These are phyloP conservation scores for Fratercula arctica DNA, from an alignment of 2,797 vertebrate genomes.

Conservation along the genomic window DNA sequence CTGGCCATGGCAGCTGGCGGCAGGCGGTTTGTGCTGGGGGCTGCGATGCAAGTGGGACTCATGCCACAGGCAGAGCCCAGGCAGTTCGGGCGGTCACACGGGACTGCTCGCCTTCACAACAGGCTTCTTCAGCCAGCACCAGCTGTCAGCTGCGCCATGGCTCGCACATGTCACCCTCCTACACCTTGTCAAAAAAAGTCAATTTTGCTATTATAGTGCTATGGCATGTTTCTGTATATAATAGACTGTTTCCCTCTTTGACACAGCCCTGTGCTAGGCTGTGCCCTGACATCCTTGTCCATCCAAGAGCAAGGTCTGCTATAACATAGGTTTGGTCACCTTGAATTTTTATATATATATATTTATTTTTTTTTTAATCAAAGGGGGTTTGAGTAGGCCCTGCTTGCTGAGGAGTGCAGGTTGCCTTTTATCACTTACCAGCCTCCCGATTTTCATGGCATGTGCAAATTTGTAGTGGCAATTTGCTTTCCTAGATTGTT, in stretches of 20 bases:
- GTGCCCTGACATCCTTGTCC: neutral
- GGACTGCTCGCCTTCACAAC: neutral
- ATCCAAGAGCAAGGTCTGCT: neutral
- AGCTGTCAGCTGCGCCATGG: neutral
- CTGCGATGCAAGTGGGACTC: neutral
- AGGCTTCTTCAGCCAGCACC: neutral
- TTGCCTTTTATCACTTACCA: neutral
- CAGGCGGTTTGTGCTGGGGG: neutral
- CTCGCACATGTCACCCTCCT: neutral
- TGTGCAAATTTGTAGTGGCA: neutral
- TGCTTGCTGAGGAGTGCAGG: neutral
- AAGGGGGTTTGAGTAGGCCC: neutral
- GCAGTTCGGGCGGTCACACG: fast-evolving
- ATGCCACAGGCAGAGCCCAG: neutral
- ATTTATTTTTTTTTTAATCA: neutral
- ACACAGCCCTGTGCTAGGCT: neutral
- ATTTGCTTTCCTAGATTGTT: neutral
- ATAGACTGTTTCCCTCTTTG: neutral
- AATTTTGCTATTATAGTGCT: neutral
- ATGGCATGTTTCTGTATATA: neutral
- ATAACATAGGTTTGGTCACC: fast-evolving
- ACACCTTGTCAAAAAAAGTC: neutral
- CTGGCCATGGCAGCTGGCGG: neutral
- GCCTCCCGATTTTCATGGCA: neutral
- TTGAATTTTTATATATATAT: no score